Conservation (phyloP, 2,113 vertebrate species). For the Pionites leucogaster region DNA sequence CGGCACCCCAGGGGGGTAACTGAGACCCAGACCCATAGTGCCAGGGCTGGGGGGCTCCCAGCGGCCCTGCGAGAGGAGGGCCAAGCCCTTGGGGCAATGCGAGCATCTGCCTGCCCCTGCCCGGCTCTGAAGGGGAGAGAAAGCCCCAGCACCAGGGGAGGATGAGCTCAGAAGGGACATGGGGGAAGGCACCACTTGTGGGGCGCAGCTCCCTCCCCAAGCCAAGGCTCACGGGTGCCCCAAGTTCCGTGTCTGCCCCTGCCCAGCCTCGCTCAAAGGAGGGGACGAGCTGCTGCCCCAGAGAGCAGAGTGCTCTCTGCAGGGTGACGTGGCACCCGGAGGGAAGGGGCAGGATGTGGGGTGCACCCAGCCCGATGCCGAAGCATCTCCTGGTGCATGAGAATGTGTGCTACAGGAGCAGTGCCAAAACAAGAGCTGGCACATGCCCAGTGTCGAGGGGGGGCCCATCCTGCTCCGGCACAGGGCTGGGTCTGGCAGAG, state of each 20-base stretch:
- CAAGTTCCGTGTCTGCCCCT: accelerated
- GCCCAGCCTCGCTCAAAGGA: accelerated
- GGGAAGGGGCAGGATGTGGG: accelerated
- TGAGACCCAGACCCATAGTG: accelerated
- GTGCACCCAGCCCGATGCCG: accelerated
- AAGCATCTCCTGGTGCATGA: not conserved
- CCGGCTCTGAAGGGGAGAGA: not conserved
- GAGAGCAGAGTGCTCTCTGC: accelerated
- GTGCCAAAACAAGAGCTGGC: not conserved
- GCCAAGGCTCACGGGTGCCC: not conserved
- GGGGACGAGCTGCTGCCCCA: not conserved
- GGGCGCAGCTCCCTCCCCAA: accelerated
- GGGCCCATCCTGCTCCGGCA: not conserved
- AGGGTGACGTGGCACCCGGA: accelerated
- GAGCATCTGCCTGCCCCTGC: not conserved
- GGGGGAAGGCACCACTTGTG: not conserved
- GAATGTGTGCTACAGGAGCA: not conserved
- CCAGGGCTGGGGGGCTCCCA: not conserved
- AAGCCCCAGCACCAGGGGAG: not conserved
- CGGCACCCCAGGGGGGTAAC: accelerated
- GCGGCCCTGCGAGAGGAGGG: not conserved
- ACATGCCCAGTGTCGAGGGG: not conserved
- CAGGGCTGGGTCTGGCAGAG: not conserved
- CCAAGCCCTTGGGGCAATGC: not conserved
- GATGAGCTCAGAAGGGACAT: accelerated